phyloP scores from a whole-genome alignment of 2,113 vertebrate genomes.

The Typhlomys cinereus region DNA sequence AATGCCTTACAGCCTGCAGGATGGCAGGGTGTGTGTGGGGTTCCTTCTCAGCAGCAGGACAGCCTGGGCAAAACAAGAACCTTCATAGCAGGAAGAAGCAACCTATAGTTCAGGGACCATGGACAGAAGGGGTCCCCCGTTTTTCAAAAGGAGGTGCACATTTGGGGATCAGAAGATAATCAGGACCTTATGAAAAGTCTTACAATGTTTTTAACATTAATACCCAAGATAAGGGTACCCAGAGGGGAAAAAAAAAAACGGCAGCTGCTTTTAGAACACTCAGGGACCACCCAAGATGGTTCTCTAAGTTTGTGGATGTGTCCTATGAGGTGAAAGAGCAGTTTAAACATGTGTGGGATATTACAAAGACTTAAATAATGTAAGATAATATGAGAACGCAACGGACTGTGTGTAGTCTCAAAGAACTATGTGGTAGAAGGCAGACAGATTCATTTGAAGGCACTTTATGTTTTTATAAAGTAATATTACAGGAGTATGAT shows the following conservation, averaged over 20 bases:
- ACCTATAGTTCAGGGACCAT: neutral
- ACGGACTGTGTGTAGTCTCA: neutral
- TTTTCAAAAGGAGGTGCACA: neutral
- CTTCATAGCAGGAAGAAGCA: neutral
- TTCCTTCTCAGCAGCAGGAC: neutral
- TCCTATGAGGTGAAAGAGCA: neutral
- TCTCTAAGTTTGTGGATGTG: neutral
- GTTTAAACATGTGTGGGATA: conserved; percentile 41
- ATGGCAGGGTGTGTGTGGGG: neutral
- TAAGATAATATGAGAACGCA: conserved; percentile 17
- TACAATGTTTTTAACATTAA: conserved; percentile 48
- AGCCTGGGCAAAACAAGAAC: neutral
- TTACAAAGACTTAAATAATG: conserved; percentile 16
- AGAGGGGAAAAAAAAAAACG: neutral
- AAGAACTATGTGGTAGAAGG: conserved; percentile 7
- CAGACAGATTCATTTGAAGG: conserved; percentile 42
- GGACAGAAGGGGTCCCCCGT: neutral
- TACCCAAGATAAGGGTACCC: conserved; percentile 53
- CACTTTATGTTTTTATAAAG: conserved; percentile 39
- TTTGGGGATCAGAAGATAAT: neutral
- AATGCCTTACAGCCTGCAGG: neutral
- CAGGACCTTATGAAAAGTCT: neutral
- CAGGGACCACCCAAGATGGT: conserved; percentile 57
- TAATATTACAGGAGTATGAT: neutral
- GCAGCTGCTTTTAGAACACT: conserved; percentile 33